Conservation (phyloP, 53 echinoderm and acorn worm species). For the Henricia sp. region DNA sequence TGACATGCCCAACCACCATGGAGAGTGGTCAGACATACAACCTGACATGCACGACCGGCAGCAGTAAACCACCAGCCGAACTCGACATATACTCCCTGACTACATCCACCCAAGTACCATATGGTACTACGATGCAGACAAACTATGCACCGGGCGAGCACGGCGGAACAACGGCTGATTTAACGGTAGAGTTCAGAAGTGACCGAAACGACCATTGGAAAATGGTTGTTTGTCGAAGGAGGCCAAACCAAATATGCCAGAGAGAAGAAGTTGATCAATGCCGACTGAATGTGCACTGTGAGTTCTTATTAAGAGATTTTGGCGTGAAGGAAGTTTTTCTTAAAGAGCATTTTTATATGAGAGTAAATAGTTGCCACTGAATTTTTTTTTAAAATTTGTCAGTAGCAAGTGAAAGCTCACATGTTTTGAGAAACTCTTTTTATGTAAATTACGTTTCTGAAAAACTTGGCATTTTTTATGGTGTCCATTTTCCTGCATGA, state of each 20-base stretch:
- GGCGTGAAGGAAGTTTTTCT: neutral
- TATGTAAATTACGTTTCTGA: too few species aligned
- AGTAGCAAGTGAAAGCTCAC: too few species aligned
- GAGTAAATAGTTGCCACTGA: neutral
- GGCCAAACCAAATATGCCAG: neutral
- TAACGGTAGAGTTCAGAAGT: neutral
- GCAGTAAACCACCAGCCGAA: conserved; percentile 14
- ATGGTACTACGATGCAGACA: neutral
- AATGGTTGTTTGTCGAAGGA: conserved; percentile 15
- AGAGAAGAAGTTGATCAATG: neutral
- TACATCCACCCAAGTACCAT: neutral
- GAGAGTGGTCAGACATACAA: neutral
- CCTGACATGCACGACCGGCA: neutral
- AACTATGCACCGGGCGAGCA: neutral
- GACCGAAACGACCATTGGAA: neutral
- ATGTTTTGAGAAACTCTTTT: too few species aligned
- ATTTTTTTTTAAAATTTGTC: neutral
- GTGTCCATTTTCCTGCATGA: too few species aligned
- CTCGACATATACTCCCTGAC: neutral
- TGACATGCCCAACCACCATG: neutral
- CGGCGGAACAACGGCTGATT: neutral
- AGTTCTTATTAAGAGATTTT: too few species aligned
- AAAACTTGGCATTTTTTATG: too few species aligned
- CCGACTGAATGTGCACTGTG: conserved; percentile 8
- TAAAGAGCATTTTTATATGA: neutral